Evolutionary conservation across 1,140 invertebrate genomes (phyloP), one percentile per base, ranked within the genome.

Genomic region (Drosophila azteca): DNA sequence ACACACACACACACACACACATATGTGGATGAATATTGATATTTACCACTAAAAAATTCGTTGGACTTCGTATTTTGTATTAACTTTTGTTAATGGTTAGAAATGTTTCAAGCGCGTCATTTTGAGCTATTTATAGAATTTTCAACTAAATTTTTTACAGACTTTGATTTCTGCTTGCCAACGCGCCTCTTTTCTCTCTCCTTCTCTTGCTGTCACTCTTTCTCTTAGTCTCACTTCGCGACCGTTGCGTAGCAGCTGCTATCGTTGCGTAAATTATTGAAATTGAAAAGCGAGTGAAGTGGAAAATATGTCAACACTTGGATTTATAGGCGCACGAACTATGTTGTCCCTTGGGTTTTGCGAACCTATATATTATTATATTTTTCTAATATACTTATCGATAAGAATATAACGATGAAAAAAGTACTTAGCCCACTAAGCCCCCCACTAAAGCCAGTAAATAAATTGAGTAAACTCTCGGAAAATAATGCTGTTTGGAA

Each of bases 61-160:
- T 45, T 49, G 44, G 43, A 11, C 43, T 49, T 65, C 13, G 26
- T 50, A 49, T 57, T 31, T 45, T 46, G 59, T 50, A 64, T 50
- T 69, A 22, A 45, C 49, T 73, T 55, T 62, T 49, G 24, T 26
- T 26, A 26, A 26, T 26, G 24, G 24, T 85, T 87, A 88, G 46
- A 82, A 90, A 79, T 90, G 87, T 90, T 90, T 90, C 87, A 90
- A 90, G 44, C 87, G 87, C 71, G 88, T 84, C 87, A 90, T 87
- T 68, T 82, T 87, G 62, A 22, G 45, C 70, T 88, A 82, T 88
- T 88, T 88, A 61, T 88, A 71, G 75, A 57, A 48, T 64, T 67
- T 70, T 74, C 43, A 59, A 74, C 45, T 54, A 65, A 61, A 77
- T 75, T 75, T 63, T 74, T 51, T 62, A 73, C 54, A 83, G 80